Evolutionary conservation across 2,113 vertebrate species (phyloP).

Genomic region (Ammodytes dubius): DNA sequence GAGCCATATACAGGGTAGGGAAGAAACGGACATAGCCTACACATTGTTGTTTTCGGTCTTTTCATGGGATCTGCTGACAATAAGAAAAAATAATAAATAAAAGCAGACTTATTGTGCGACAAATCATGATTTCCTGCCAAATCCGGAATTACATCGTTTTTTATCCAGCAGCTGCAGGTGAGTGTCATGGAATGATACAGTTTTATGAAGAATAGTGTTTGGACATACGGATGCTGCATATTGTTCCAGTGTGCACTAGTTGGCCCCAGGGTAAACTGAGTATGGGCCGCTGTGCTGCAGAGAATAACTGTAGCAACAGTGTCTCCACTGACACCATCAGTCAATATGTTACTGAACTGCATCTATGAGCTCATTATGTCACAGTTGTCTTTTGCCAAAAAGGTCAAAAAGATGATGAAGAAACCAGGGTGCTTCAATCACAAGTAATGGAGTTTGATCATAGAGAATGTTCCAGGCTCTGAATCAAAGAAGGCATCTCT

Average conservation of each 20-base stretch:
- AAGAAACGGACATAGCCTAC: background rate
- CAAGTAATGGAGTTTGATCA: background rate
- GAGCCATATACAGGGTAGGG: background rate
- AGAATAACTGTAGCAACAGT: background rate
- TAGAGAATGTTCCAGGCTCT: background rate
- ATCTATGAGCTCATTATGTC: background rate
- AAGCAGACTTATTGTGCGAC: background rate
- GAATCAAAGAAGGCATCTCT: background rate
- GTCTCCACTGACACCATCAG: slow-evolving; percentile 4
- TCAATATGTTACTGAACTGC: background rate
- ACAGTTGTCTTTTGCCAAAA: background rate
- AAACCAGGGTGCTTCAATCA: background rate
- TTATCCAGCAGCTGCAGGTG: slow-evolving; percentile 17
- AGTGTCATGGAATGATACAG: background rate
- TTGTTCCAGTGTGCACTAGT: slow-evolving; percentile 36
- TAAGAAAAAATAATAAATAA: background rate
- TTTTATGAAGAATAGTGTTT: background rate
- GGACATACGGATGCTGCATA: slow-evolving; percentile 21
- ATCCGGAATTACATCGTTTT: background rate
- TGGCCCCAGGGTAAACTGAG: slow-evolving; percentile 22
- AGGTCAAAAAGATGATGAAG: background rate
- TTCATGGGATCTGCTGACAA: no score
- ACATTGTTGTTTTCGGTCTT: background rate
- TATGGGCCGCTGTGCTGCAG: slow-evolving; percentile 33
- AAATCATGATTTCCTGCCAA: background rate